Evolutionary conservation across 2,113 vertebrate genomes (phyloP).

Genomic region (Notarius lentiginosus): DNA sequence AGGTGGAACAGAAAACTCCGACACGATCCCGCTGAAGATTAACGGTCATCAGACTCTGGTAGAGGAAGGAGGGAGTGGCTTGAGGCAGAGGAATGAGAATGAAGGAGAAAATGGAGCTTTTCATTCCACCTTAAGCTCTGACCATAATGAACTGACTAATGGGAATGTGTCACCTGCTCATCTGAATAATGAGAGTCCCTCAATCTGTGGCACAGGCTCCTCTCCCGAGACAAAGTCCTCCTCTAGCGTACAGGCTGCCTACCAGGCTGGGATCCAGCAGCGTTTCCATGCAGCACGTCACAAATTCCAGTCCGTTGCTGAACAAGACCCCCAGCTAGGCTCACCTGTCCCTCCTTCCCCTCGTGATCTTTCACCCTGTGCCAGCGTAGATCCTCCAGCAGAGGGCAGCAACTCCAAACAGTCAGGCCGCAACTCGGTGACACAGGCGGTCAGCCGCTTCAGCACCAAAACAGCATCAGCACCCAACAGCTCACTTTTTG

Average conservation of each 20-base stretch:
- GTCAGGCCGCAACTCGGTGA: constrained; percentile 88
- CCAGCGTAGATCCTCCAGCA: constrained; percentile 62
- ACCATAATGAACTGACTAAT: constrained; percentile 45
- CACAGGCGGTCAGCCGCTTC: constrained; percentile 90
- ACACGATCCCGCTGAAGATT: constrained; percentile 63
- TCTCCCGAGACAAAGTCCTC: constrained; percentile 24
- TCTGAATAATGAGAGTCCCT: constrained; percentile 56
- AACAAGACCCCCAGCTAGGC: constrained; percentile 60
- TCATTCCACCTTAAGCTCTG: constrained; percentile 54
- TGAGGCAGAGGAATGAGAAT: constrained; percentile 63
- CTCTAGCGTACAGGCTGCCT: constrained; percentile 82
- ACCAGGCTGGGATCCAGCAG: constrained; percentile 94
- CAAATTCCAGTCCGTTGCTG: constrained; percentile 85
- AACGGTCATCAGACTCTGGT: constrained; percentile 72
- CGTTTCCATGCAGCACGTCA: constrained; percentile 93
- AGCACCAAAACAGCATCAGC: constrained; percentile 72
- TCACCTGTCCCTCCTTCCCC: constrained; percentile 70
- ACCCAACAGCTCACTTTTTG: constrained; percentile 87
- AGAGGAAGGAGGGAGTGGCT: constrained; percentile 57
- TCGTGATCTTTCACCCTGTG: constrained; percentile 77
- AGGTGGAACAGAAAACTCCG: constrained; percentile 35
- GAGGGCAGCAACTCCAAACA: constrained; percentile 85
- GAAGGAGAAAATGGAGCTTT: constrained; percentile 67
- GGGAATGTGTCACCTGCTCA: constrained; percentile 34
- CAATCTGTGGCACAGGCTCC: constrained; percentile 69